Conservation (phyloP, 2,113 vertebrate species). For the Chaetodon trifascialis region DNA sequence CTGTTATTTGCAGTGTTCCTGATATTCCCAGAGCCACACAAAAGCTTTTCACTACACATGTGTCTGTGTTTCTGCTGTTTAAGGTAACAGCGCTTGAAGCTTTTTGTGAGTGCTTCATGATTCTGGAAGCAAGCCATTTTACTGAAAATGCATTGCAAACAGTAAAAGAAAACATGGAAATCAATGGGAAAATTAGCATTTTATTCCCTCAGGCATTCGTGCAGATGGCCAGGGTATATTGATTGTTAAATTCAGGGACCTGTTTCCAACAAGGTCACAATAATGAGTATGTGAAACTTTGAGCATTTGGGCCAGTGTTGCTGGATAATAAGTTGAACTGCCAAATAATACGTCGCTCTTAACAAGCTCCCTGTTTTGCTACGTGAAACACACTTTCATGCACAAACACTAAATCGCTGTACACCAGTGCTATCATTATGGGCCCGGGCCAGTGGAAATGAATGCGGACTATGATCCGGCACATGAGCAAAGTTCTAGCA, state of each 20-base stretch:
- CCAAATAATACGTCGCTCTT: slow-evolving; percentile 14
- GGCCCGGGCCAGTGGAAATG: slow-evolving; percentile 11
- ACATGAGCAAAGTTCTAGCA: slow-evolving; percentile 42
- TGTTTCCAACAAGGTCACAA: slow-evolving; percentile 39
- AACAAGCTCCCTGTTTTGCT: slow-evolving; percentile 29
- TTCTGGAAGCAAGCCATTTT: slow-evolving; percentile 12
- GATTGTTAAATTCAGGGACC: slow-evolving; percentile 33
- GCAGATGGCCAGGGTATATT: slow-evolving; percentile 21
- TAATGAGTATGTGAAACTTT: slow-evolving; percentile 17
- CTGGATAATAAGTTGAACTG: slow-evolving; percentile 28
- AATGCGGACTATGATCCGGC: slow-evolving; percentile 29
- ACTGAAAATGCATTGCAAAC: slow-evolving; percentile 44
- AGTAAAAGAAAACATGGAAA: slow-evolving; percentile 17
- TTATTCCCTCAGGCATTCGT: slow-evolving; percentile 14
- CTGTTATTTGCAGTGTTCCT: slow-evolving; percentile 48
- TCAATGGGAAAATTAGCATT: slow-evolving; percentile 27
- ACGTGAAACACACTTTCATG: slow-evolving; percentile 4
- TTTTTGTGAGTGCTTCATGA: slow-evolving; percentile 19
- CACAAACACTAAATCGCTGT: slow-evolving; percentile 21
- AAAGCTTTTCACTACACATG: slow-evolving; percentile 24
- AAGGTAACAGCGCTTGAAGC: slow-evolving; percentile 34
- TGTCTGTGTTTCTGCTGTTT: slow-evolving; percentile 25
- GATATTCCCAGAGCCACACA: slow-evolving; percentile 16
- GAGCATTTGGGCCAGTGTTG: background rate
- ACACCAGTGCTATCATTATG: slow-evolving; percentile 39